phyloP scores from a whole-genome alignment of 2,113 vertebrate species.

The Prietella phreatophila region DNA sequence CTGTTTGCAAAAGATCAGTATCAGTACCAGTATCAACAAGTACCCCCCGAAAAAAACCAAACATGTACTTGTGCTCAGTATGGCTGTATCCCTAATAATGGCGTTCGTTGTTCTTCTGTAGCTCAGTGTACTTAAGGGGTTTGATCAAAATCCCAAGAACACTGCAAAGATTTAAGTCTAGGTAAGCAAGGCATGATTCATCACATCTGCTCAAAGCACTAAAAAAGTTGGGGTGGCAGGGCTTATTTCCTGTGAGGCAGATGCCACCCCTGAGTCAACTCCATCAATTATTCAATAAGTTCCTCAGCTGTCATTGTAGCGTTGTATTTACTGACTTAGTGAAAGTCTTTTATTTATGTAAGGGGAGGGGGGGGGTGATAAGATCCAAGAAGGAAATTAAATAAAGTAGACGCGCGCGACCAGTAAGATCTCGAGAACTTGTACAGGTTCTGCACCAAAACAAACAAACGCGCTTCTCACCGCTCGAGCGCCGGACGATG shows the following conservation, averaged over 20 bases:
- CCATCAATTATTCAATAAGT: neutral
- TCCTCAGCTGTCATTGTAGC: neutral
- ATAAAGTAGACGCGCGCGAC: neutral
- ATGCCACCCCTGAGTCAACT: neutral
- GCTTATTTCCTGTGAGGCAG: neutral
- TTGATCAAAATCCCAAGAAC: neutral
- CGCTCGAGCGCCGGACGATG: slow-evolving; percentile 92
- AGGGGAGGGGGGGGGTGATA: no score
- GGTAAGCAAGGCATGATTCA: neutral
- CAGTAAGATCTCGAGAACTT: neutral
- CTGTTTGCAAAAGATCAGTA: neutral
- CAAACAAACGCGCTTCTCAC: slow-evolving; percentile 69
- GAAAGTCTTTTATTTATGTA: neutral
- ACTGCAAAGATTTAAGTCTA: neutral
- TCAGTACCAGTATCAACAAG: neutral
- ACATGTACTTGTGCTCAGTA: neutral
- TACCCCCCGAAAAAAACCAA: no score
- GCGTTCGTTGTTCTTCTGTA: neutral
- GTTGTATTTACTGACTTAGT: neutral
- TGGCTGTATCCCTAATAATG: neutral
- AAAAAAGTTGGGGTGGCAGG: neutral
- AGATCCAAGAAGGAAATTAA: neutral
- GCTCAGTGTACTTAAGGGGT: neutral
- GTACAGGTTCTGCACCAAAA: neutral
- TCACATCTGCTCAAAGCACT: neutral